Conservation (phyloP, 1,140 invertebrate genomes). For the honey bee (Apis mellifera) region Amel_HAv3.1 CM009937.2:11191501-11192000, state of each 20-base stretch:
- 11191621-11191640: constrained; percentile 24
- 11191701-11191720: neutral
- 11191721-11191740: no score
- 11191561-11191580: constrained; percentile 21
- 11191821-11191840: no score
- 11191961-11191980: no score
- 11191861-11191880: no score
- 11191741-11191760: neutral
- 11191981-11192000: no score
- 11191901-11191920: no score
- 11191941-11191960: no score
- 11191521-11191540: neutral
- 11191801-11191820: neutral
- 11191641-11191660: constrained; percentile 29
- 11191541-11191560: constrained; percentile 55
- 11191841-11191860: no score
- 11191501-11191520: constrained; percentile 7
- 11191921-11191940: no score
- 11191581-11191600: constrained; percentile 23
- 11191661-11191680: constrained; percentile 13
- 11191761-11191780: no score
- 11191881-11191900: no score
- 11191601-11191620: constrained; percentile 21
- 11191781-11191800: neutral
- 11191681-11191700: neutral